A percentile compares a stretch with the other conserved stretches of the same genome.
These are phyloP conservation scores for Augiades crinisus DNA, from an alignment of 2,888 invertebrate species.

Conservation along the genomic window DNA sequence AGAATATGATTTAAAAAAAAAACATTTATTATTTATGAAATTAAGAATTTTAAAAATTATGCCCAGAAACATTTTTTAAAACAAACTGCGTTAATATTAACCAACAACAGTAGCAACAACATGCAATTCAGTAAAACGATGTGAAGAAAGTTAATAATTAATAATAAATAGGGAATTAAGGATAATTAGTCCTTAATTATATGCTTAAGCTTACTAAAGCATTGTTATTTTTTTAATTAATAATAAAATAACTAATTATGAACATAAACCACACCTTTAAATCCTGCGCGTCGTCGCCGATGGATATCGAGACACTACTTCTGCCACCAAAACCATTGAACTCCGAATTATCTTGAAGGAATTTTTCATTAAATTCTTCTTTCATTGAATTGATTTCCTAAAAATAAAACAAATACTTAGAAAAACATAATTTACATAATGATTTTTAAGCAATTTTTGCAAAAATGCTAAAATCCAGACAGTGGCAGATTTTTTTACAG, in stretches of 20 bases:
- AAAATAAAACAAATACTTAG: slow-evolving; percentile 37
- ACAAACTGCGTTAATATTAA: too few relatives aligned
- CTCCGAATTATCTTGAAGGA: slow-evolving; percentile 57
- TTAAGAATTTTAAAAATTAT: too few relatives aligned
- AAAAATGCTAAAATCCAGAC: not conserved
- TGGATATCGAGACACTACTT: slow-evolving; percentile 35
- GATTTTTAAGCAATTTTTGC: not conserved
- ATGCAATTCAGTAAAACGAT: too few relatives aligned
- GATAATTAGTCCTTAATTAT: too few relatives aligned
- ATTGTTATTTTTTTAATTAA: too few relatives aligned
- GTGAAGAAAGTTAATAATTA: too few relatives aligned
- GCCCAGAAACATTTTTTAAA: too few relatives aligned
- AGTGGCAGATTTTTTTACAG: not conserved
- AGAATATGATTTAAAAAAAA: not conserved
- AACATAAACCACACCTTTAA: too few relatives aligned
- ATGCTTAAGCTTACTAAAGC: too few relatives aligned
- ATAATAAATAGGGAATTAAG: too few relatives aligned
- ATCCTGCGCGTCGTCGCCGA: slow-evolving; percentile 51
- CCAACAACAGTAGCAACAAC: too few relatives aligned
- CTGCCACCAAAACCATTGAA: slow-evolving; percentile 47
- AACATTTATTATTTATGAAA: not conserved
- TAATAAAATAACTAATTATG: too few relatives aligned
- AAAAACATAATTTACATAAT: not conserved
- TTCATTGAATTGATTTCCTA: slow-evolving; percentile 69
- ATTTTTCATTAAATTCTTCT: slow-evolving; percentile 72